Conservation (phyloP, 2,888 invertebrate species). For the Polydrusus tereticollis region DNA sequence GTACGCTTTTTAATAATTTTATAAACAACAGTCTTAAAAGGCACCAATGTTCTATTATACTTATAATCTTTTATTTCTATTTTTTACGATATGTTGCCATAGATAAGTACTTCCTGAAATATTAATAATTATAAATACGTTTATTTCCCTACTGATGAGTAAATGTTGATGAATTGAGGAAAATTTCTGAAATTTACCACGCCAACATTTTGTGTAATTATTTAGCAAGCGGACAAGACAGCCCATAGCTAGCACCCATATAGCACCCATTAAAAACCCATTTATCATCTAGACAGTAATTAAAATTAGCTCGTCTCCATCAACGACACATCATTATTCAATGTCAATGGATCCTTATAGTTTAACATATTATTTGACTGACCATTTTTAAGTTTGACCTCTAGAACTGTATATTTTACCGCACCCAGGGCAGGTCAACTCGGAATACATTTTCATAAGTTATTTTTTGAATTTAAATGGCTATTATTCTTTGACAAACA, state of each 20-base stretch:
- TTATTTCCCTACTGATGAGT: too few relatives aligned
- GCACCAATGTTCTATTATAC: too few relatives aligned
- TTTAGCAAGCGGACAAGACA: slow-evolving; percentile 14
- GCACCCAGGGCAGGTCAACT: slow-evolving; percentile 45
- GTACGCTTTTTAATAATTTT: too few relatives aligned
- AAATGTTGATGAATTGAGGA: slow-evolving; percentile 17
- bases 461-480: slow-evolving; percentile 39
- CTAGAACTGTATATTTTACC: slow-evolving; percentile 43
- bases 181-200: slow-evolving; percentile 27
- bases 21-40: too few relatives aligned
- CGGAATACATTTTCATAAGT: slow-evolving; percentile 48
- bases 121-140: too few relatives aligned
- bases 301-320: slow-evolving; percentile 47
- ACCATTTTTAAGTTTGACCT: slow-evolving; percentile 49
- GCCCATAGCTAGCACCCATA: slow-evolving; percentile 32
- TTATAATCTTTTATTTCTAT: too few relatives aligned
- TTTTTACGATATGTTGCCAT: too few relatives aligned
- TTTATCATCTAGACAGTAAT: slow-evolving; percentile 43
- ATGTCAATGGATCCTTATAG: slow-evolving; percentile 42
- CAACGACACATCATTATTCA: slow-evolving; percentile 42
- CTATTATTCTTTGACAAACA: slow-evolving; percentile 38
- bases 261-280: slow-evolving; percentile 45
- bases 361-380: slow-evolving; percentile 44
- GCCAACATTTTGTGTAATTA: slow-evolving; percentile 33
- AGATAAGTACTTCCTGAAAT: too few relatives aligned